These are phyloP conservation scores for Theristicus caerulescens DNA, from an alignment of 2,113 vertebrate species.

Conservation along the genomic window DNA sequence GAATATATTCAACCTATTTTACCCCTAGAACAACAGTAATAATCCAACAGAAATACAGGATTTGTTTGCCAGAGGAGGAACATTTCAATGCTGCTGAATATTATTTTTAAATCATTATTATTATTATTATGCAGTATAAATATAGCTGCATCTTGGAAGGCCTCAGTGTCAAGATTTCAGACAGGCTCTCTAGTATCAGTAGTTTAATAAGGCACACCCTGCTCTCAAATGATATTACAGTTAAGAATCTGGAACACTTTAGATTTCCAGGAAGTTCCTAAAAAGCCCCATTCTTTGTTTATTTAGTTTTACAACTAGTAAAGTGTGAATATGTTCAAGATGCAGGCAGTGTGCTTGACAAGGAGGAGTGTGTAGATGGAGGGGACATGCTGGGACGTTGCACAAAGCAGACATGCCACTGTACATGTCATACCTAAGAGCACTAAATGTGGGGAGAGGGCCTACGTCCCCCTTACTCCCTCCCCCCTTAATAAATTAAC, in stretches of 20 bases:
- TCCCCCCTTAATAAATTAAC: not conserved
- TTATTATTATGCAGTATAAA: not conserved
- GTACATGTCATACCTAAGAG: not conserved
- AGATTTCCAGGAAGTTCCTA: not conserved
- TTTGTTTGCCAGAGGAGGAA: not conserved
- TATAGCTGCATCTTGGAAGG: not conserved
- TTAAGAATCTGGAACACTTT: not conserved
- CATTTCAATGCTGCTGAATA: not conserved
- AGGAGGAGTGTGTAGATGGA: not conserved
- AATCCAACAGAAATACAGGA: not conserved
- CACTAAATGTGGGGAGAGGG: not conserved
- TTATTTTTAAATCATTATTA: not conserved
- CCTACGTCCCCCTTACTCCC: not conserved
- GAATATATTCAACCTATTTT: not conserved
- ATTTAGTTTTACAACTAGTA: not conserved
- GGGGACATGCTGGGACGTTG: fast-evolving
- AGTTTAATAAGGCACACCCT: not conserved
- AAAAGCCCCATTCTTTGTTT: not conserved
- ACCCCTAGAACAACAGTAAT: not conserved
- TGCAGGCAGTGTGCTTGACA: not conserved
- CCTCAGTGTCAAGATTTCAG: not conserved
- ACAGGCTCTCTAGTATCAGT: not conserved
- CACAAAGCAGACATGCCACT: not conserved
- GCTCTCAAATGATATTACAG: not conserved
- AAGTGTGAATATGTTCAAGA: not conserved